These are phyloP conservation scores for Coptodon rendalli DNA, from an alignment of 2,113 vertebrate species.

Conservation along the genomic window DNA sequence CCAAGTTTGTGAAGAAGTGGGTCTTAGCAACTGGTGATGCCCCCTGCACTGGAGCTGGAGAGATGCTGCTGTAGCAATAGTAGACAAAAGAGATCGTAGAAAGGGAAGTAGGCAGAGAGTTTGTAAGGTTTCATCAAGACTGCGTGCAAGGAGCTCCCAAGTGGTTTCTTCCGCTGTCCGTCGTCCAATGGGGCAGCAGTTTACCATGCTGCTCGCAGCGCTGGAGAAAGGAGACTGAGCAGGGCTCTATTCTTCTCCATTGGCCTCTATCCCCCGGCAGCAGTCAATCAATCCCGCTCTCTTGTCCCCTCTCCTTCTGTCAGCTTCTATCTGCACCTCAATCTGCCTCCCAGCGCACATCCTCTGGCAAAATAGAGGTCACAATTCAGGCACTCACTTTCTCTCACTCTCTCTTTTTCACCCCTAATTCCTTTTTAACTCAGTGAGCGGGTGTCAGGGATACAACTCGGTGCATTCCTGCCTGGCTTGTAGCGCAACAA, in stretches of 20 bases:
- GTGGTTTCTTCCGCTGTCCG: conserved; percentile 55
- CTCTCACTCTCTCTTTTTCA: conserved; percentile 41
- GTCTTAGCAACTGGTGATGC: conserved; percentile 67
- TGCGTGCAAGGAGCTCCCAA: conserved; percentile 49
- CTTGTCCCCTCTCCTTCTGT: conserved; percentile 42
- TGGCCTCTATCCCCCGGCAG: conserved; percentile 50
- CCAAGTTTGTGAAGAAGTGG: conserved; percentile 61
- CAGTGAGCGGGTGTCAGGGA: conserved; percentile 84
- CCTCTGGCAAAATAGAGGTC: conserved; percentile 65
- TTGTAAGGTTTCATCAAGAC: conserved; percentile 50
- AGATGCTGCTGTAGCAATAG: conserved; percentile 57
- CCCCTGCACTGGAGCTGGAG: conserved; percentile 58
- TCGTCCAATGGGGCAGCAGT: conserved; percentile 47
- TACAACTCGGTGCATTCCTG: conserved; percentile 83
- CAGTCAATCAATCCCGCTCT: conserved; percentile 44
- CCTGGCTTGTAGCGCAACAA: conserved; percentile 87
- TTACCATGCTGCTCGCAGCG: conserved; percentile 55
- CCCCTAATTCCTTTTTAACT: conserved; percentile 77
- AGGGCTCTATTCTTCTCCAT: conserved; percentile 44
- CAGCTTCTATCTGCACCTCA: conserved; percentile 45
- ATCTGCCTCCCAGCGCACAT: conserved; percentile 70
- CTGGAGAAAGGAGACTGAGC: conserved; percentile 19
- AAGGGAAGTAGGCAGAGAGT: conserved; percentile 18
- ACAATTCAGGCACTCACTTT: conserved; percentile 64
- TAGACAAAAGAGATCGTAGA: conserved; percentile 18